These are phyloP conservation scores for Exephanes ischioxanthus DNA, from an alignment of 2,888 invertebrate species.

Conservation along the genomic window DNA sequence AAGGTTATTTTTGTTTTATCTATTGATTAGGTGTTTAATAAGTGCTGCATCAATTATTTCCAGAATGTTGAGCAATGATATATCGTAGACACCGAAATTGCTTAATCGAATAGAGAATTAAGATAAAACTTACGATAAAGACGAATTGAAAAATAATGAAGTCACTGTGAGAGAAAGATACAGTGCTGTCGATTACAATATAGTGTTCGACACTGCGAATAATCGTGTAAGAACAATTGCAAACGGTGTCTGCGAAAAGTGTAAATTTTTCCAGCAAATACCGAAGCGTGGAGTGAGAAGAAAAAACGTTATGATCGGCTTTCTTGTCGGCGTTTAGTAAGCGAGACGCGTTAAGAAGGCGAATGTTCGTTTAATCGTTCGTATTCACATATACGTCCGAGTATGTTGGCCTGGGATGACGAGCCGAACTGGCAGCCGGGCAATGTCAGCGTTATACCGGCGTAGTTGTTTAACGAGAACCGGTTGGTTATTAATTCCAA, in stretches of 20 bases:
- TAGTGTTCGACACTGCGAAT: too few species aligned
- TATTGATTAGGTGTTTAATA: neutral
- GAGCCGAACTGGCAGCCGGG: slow-evolving; percentile 9
- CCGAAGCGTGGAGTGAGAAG: neutral
- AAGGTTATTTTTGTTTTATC: slow-evolving; percentile 5
- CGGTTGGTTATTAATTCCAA: slow-evolving; percentile 59
- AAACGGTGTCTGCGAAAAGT: neutral
- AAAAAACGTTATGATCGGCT: neutral
- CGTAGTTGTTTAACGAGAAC: slow-evolving; percentile 58
- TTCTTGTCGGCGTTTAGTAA: neutral
- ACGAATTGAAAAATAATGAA: neutral
- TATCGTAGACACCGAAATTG: neutral
- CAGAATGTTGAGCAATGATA: slow-evolving; percentile 11
- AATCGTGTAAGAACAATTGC: too few species aligned
- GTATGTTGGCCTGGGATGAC: neutral
- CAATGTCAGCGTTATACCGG: slow-evolving; percentile 33
- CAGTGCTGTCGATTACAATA: neutral
- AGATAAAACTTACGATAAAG: neutral
- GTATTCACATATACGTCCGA: neutral
- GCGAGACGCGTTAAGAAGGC: neutral
- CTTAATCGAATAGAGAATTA: slow-evolving; percentile 3
- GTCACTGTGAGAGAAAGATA: neutral
- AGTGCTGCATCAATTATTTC: neutral
- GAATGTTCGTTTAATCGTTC: neutral
- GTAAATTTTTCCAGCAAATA: neutral